Base-by-base conservation (phyloP, 2,797 vertebrate genomes). In the Pelodytes ibericus region DNA sequence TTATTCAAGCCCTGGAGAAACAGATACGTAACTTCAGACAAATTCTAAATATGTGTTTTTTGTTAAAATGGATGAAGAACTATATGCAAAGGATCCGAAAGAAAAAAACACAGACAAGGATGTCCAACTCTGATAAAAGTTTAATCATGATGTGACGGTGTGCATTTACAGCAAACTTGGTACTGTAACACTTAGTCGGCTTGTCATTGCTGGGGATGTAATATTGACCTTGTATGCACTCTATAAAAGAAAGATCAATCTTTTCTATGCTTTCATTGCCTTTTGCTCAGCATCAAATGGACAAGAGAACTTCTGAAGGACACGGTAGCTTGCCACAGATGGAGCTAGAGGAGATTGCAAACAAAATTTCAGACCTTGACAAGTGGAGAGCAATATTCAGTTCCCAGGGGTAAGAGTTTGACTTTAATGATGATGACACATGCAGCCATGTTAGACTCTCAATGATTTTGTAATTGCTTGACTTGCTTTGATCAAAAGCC, bases 371-470 rank as follows among this genome's bases (percentile, higher is more conserved):
- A 2, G 78, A 90, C 1, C 88, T 96, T 29, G 86, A 88, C 72
- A 90, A 81, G 75, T 88, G 87, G 91, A 94, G 90, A 81, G 79
- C 89, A 64, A 91, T 94, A 51, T 93, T 92, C 31, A 80, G 86
- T 62, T 81, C 83, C 60, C 80, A 0, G 0, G 62, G 90, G 91
- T 93, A 85, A 86, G 86, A 4, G 0, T 75, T 66, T 66, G 36
- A 30, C 13, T 33, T 36, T 62, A 5, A 58, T 58, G 22, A 7
- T 56, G 51, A 20, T 61, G 20, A 59, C 2, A 29, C 3, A 49
- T 67, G 7, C 0, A 3, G 7, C 16, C 1, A 18, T 61, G 9
- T 1, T 20, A 33, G 22, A n/a, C 27, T 56, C 7, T 44, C 18
- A 44, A 16, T 13, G 10, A 44, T 44, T 44, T 16, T 44, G 18